A percentile compares a stretch with the other conserved stretches of the same genome.
These are phyloP conservation scores for Numida meleagris DNA, from an alignment of 2,113 vertebrate genomes.

Conservation along the genomic window DNA sequence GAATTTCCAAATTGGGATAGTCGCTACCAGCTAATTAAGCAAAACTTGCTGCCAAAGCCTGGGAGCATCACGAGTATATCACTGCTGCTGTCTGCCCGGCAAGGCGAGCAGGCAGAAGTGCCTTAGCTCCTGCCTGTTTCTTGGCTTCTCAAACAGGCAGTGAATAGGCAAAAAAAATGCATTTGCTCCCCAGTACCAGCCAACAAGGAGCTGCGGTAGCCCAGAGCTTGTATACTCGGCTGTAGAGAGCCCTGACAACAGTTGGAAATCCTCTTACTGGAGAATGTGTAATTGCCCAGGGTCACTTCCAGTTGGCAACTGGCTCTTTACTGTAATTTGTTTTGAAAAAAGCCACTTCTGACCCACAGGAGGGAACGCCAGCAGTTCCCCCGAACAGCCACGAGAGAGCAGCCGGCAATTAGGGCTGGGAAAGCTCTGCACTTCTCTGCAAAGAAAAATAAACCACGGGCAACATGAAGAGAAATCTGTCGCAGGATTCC, in stretches of 20 bases:
- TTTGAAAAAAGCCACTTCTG: rapidly evolving
- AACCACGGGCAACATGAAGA: neutral
- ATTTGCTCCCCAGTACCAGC: neutral
- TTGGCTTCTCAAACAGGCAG: neutral
- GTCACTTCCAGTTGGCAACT: neutral
- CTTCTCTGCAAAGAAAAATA: neutral
- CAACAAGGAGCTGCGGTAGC: neutral
- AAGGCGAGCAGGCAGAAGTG: neutral
- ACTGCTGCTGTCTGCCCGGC: neutral
- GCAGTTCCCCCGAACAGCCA: conserved; percentile 78
- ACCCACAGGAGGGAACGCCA: neutral
- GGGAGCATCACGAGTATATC: neutral
- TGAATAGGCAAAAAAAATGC: neutral
- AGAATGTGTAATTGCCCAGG: neutral
- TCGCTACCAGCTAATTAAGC: neutral
- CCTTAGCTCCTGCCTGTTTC: neutral
- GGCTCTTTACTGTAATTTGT: neutral
- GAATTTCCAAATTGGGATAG: neutral
- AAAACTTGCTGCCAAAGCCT: neutral
- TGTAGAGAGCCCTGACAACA: neutral
- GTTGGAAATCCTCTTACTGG: neutral
- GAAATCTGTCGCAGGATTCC: neutral
- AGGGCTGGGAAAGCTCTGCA: conserved; percentile 21
- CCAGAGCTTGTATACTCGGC: neutral
- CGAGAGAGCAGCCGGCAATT: conserved; percentile 83